Percentiles rank a stretch among this genome's conserved stretches.
Conservation (phyloP, 2,113 vertebrate species). For the Ceyx melanurus region DNA sequence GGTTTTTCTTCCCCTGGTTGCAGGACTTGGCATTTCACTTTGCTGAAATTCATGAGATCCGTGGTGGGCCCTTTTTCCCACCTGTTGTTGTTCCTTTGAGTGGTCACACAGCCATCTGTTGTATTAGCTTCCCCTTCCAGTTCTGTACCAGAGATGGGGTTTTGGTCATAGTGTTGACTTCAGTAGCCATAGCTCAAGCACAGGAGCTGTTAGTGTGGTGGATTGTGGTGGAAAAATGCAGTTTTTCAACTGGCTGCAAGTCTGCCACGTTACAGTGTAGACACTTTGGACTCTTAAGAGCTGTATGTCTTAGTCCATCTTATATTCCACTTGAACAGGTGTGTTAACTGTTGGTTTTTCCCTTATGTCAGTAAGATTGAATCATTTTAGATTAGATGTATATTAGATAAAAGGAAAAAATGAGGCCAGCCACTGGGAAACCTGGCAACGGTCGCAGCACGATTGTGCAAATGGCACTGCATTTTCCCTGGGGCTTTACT, state of each 20-base stretch:
- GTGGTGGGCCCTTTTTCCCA: background rate
- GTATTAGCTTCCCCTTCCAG: background rate
- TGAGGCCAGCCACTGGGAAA: background rate
- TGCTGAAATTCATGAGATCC: background rate
- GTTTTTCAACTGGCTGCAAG: background rate
- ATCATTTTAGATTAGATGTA: background rate
- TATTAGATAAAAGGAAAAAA: background rate
- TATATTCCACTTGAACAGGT: background rate
- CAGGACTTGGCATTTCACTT: background rate
- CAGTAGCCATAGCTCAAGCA: background rate
- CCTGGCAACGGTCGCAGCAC: background rate
- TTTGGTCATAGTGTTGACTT: background rate
- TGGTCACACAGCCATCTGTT: background rate
- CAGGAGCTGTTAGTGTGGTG: background rate
- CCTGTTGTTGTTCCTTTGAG: background rate
- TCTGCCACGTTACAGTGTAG: rapidly evolving
- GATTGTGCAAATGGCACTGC: rapidly evolving
- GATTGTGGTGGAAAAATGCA: background rate
- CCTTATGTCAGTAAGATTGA: background rate
- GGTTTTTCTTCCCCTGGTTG: background rate
- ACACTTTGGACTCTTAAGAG: background rate
- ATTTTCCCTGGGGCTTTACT: background rate
- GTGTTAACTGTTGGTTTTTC: background rate
- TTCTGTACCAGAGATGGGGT: background rate
- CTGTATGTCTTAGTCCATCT: background rate